Percentiles rank a stretch among this genome's conserved stretches.
These are phyloP conservation scores for Isoperla grammatica DNA, from an alignment of 2,888 invertebrate species.

Conservation along the genomic window DNA sequence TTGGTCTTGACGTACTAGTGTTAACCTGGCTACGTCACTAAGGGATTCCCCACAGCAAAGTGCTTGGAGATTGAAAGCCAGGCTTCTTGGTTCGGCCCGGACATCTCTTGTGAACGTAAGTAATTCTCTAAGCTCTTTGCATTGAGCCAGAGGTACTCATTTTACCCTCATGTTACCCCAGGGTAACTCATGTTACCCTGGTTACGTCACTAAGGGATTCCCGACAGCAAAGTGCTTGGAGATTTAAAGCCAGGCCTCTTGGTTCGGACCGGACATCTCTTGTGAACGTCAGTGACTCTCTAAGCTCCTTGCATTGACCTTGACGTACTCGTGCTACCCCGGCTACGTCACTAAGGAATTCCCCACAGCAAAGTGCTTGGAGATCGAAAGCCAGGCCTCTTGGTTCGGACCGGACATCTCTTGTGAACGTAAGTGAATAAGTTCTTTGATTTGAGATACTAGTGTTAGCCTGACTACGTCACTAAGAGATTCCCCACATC, in stretches of 20 bases:
- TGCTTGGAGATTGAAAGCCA: conserved; percentile 84
- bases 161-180: conserved; percentile 82
- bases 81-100: conserved; percentile 96
- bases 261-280: conserved; percentile 95
- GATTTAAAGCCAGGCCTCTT: conserved; percentile 82
- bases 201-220: conserved; percentile 89
- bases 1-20: conserved; percentile 71
- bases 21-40: conserved; percentile 87
- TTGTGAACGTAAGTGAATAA: conserved; percentile 84
- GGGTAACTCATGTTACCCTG: conserved; percentile 93
- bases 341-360: conserved; percentile 92
- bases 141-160: conserved; percentile 65
- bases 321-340: conserved; percentile 88
- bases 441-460: no score
- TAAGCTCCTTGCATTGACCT: no score
- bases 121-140: conserved; percentile 33
- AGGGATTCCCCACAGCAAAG: conserved; percentile 88
- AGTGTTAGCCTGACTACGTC: conserved; percentile 90
- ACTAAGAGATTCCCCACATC: conserved; percentile 88
- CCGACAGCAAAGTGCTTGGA: conserved; percentile 89
- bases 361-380: conserved; percentile 86
- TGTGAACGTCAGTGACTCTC: conserved; percentile 79
- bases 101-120: conserved; percentile 91
- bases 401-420: conserved; percentile 98
- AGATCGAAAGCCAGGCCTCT: conserved; percentile 80